Conservation (phyloP, 2,888 invertebrate genomes). For the Lasioglossum marginatum region DNA sequence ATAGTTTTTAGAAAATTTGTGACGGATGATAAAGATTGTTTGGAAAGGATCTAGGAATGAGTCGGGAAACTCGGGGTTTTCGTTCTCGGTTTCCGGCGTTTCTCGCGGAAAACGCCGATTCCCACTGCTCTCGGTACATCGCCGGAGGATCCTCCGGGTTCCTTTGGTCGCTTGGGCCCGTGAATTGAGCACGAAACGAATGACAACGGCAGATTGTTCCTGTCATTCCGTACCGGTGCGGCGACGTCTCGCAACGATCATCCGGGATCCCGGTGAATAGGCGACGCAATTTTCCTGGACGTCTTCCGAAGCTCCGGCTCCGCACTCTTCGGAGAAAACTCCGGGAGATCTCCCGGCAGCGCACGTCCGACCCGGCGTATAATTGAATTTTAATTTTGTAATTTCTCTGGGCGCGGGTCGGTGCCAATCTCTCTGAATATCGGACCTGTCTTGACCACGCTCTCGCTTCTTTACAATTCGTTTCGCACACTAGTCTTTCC, state of each 20-base stretch:
- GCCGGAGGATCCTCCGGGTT: slow-evolving; percentile 27
- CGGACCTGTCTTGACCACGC: slow-evolving; percentile 64
- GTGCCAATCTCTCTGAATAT: slow-evolving; percentile 69
- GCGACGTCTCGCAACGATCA: slow-evolving; percentile 69
- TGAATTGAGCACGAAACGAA: slow-evolving; percentile 72
- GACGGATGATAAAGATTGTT: too few relatives aligned
- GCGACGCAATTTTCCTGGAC: slow-evolving; percentile 73
- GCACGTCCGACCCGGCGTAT: slow-evolving; percentile 69
- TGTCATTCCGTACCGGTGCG: slow-evolving; percentile 67
- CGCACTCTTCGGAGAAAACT: slow-evolving; percentile 62
- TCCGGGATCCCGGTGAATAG: slow-evolving; percentile 69
- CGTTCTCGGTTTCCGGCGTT: not conserved
- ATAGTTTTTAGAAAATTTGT: too few relatives aligned
- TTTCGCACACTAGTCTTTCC: slow-evolving; percentile 27
- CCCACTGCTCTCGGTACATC: slow-evolving; percentile 20
- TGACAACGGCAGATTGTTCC: slow-evolving; percentile 77
- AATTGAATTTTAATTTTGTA: slow-evolving; percentile 79
- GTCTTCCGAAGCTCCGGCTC: slow-evolving; percentile 64
- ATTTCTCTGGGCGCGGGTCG: slow-evolving; percentile 68
- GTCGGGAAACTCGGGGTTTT: not conserved
- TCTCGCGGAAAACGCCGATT: slow-evolving; percentile 18
- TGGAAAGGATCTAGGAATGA: not conserved
- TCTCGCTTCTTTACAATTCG: slow-evolving; percentile 48
- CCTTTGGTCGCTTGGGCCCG: slow-evolving; percentile 42
- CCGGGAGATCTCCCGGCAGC: slow-evolving; percentile 63